Percentiles rank a stretch among this genome's conserved stretches.
phyloP scores from a whole-genome alignment of 2,113 vertebrate species.

The Catharus bicknelli region DNA sequence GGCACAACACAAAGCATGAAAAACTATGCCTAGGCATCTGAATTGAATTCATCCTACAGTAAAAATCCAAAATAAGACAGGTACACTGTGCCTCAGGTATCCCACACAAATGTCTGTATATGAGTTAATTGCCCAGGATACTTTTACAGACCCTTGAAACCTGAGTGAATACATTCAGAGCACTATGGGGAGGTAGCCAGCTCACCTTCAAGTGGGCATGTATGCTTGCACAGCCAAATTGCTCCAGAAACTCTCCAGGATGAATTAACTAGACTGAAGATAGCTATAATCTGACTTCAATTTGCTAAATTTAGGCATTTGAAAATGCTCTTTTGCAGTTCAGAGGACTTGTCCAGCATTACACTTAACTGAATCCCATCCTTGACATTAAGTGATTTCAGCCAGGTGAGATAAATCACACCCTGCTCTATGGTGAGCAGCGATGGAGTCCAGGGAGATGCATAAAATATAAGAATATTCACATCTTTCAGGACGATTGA shows the following conservation, averaged over 20 bases:
- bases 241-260: not conserved
- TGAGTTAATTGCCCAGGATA: not conserved
- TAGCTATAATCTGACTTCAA: not conserved
- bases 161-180: not conserved
- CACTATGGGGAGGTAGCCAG: not conserved
- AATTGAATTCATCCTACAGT: not conserved
- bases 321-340: not conserved
- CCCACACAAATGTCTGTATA: not conserved
- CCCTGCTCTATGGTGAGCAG: not conserved
- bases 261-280: not conserved
- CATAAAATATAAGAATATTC: not conserved
- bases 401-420: not conserved
- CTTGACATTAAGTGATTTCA: not conserved
- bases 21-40: not conserved
- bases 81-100: not conserved
- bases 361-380: not conserved
- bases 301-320: not conserved
- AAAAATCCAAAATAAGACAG: not conserved
- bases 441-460: not conserved
- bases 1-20: fast-evolving
- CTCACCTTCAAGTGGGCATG: not conserved
- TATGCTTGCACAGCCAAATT: not conserved
- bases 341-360: not conserved
- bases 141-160: not conserved
- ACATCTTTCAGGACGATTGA: not conserved